Base-by-base conservation (phyloP, 2,113 vertebrate species). In the Daphoenositta chrysoptera region DNA sequence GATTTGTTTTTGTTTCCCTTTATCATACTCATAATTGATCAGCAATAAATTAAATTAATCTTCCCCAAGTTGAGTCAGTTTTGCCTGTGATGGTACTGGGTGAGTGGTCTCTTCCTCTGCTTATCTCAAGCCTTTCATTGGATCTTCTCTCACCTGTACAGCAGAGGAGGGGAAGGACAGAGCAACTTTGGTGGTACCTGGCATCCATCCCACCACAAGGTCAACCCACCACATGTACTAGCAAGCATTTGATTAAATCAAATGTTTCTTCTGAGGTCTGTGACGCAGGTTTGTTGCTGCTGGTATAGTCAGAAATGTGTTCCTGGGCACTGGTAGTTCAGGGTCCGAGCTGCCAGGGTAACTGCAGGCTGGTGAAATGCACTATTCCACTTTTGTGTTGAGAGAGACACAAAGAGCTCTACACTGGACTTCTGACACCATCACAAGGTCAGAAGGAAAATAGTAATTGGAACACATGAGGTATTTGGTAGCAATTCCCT, bases 311-410 rank as follows among this genome's bases (percentile, higher is more conserved):
- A 8, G 51, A 81, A 72, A 27, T 15, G 6, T 17, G 17, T 13
- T 66, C 28, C 30, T 66, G 33, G 26, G 22, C 1, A 2, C 26
- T 31, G 5, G 45, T 1, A 45, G 4, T 16, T 48, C 39, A 50
- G 23, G 28, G 20, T 14, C 14, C 26, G 80, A 61, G 27, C 24
- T 60, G 17, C 3, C 24, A 50, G 11, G 10, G 10, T 56, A 75
- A 33, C 16, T 17, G 3, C 0, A 1, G 31, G 35, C 0, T 5
- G 7, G 5, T 51, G 30, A 90, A 72, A 76, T 15, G 17, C 17
- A 33, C 2, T 2, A 5, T 30, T 35, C 30, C 16, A 7, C 28
- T 51, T 71, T 28, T 2, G 1, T n/a, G 10, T 31, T 0, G 0
- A 83, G 24, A 45, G 28, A 82, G n/a, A n/a, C 13, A 21, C 6